Conservation (phyloP, 2,888 invertebrate genomes). For the Campoplex nolae region DNA sequence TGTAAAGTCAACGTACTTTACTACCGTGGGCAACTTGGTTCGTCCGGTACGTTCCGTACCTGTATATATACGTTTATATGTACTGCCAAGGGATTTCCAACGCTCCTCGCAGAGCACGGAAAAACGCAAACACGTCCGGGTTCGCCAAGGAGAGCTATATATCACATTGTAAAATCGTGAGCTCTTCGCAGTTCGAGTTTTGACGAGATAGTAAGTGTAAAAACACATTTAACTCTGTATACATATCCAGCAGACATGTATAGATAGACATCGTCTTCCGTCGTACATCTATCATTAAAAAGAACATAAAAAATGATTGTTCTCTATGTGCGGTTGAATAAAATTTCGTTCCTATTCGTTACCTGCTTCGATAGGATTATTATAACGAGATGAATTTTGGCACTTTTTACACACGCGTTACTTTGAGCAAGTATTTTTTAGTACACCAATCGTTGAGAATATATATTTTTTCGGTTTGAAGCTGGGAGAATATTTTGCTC, state of each 20-base stretch:
- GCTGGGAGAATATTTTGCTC: not conserved
- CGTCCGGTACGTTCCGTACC: not conserved
- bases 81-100: constrained; percentile 25
- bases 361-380: too few species aligned
- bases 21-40: constrained; percentile 21
- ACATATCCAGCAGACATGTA: not conserved
- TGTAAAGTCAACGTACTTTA: constrained; percentile 20
- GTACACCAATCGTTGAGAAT: too few species aligned
- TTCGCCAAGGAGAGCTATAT: constrained; percentile 74
- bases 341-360: too few species aligned
- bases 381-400: not conserved
- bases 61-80: not conserved
- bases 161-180: constrained; percentile 71
- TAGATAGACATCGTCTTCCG: not conserved
- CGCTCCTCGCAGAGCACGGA: constrained; percentile 42
- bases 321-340: not conserved
- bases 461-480: not conserved
- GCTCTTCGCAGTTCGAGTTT: constrained; percentile 28
- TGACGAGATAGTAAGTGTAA: constrained; percentile 40
- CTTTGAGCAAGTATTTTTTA: too few species aligned
- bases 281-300: not conserved
- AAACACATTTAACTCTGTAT: not conserved
- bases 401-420: not conserved
- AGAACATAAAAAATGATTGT: not conserved
- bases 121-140: constrained; percentile 73